phyloP scores from a whole-genome alignment of 2,797 vertebrate genomes.

The Onychomys arenicola region DNA sequence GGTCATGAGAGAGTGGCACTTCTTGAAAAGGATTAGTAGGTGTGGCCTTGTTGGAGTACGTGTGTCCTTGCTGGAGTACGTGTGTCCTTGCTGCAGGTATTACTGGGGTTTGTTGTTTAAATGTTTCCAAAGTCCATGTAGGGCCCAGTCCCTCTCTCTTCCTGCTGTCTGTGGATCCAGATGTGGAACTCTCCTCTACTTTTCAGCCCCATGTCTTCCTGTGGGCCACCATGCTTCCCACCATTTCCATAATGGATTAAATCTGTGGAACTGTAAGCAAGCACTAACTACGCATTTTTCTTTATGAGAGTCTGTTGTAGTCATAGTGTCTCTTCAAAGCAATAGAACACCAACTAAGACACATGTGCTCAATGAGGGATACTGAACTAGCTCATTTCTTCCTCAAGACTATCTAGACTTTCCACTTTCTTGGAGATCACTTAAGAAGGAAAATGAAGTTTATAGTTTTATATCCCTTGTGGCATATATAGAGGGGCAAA shows the following conservation, averaged over 20 bases:
- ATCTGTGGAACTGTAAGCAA: not conserved
- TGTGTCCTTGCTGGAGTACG: not conserved
- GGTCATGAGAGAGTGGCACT: not conserved
- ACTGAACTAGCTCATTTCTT: constrained; percentile 49
- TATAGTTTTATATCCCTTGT: constrained; percentile 35
- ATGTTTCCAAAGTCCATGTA: not conserved
- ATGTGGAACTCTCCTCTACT: not conserved
- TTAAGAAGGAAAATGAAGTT: constrained; percentile 62
- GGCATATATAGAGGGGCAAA: not conserved
- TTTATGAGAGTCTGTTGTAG: not conserved
- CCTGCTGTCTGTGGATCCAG: not conserved
- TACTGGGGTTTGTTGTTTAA: not conserved
- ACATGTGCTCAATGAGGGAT: not conserved
- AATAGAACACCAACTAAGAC: not conserved
- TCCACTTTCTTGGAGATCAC: constrained; percentile 51
- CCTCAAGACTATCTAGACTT: constrained; percentile 46
- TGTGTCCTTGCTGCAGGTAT: not conserved
- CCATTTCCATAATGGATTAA: not conserved
- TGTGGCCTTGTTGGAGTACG: not conserved
- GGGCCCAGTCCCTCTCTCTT: not conserved
- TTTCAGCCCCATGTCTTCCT: not conserved
- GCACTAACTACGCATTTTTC: not conserved
- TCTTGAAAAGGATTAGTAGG: not conserved
- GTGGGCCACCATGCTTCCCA: not conserved
- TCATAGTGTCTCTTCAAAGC: not conserved